Evolutionary conservation across 2,888 invertebrate species (phyloP).

Genomic region (Brachynemurus nebulosus): DNA sequence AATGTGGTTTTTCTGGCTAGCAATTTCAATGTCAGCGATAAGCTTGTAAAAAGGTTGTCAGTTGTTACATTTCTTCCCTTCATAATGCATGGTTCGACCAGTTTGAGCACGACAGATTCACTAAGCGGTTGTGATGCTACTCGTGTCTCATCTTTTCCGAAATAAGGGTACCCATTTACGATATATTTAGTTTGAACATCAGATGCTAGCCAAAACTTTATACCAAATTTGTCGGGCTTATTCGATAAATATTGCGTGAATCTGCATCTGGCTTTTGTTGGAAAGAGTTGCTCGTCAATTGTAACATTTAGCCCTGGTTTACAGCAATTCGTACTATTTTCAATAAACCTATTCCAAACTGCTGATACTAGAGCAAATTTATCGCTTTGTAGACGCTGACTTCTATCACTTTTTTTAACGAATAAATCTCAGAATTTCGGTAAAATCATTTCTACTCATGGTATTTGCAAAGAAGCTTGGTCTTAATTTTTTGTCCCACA

Average conservation of each 20-base stretch:
- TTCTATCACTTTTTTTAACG: constrained; percentile 16
- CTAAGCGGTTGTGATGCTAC: constrained; percentile 11
- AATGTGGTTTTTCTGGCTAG: constrained; percentile 16
- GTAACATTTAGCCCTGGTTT: constrained; percentile 17
- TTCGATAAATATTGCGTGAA: constrained; percentile 24
- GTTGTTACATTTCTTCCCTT: constrained; percentile 17
- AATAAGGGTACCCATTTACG: constrained; percentile 15
- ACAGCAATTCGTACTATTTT: constrained; percentile 17
- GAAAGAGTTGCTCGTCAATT: constrained; percentile 21
- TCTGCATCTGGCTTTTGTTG: constrained; percentile 20
- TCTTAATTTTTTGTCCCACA: constrained; percentile 20
- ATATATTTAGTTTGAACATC: constrained; percentile 16
- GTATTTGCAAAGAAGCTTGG: constrained; percentile 18
- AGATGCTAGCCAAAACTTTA: constrained; percentile 16
- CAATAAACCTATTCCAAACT: constrained; percentile 19
- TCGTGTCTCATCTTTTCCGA: constrained; percentile 16
- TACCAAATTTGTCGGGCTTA: constrained; percentile 24
- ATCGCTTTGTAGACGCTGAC: constrained; percentile 16
- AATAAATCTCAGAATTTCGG: constrained; percentile 18
- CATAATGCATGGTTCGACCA: constrained; percentile 16
- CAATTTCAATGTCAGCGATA: constrained; percentile 15
- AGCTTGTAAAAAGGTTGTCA: constrained; percentile 19
- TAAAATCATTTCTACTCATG: constrained; percentile 19
- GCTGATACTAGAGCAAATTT: constrained; percentile 19
- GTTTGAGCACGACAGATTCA: constrained; percentile 15